Evolutionary conservation across 2,888 invertebrate species (phyloP).

Genomic region (Scaptomyza parva): DNA sequence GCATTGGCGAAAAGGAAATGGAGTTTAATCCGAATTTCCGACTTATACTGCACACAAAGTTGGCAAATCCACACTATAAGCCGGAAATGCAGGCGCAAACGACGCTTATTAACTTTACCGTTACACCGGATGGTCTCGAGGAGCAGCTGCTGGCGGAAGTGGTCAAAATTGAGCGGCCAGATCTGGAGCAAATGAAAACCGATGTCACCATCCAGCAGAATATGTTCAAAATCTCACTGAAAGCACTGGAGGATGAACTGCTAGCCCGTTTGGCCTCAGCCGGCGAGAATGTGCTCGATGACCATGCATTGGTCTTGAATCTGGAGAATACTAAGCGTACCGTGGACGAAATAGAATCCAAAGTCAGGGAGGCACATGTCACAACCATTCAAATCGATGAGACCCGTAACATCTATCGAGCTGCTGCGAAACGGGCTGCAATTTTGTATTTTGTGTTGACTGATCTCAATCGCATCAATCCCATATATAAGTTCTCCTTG

Average conservation of each 20-base stretch:
- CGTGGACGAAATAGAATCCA: constrained; percentile 94
- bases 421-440: constrained; percentile 94
- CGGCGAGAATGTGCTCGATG: constrained; percentile 95
- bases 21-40: constrained; percentile 94
- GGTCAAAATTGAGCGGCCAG: constrained; percentile 96
- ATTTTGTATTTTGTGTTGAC: constrained; percentile 97
- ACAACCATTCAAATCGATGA: constrained; percentile 96
- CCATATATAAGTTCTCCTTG: constrained; percentile 97
- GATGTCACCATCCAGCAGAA: constrained; percentile 96
- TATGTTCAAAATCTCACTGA: constrained; percentile 96
- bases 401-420: constrained; percentile 94
- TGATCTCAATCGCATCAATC: constrained; percentile 96
- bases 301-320: constrained; percentile 95
- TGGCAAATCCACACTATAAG: constrained; percentile 98
- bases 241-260: constrained; percentile 95
- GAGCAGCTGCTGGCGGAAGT: constrained; percentile 97
- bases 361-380: constrained; percentile 94
- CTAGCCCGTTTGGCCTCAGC: constrained; percentile 94
- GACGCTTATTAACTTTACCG: constrained; percentile 97
- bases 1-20: constrained; percentile 96
- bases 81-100: constrained; percentile 99
- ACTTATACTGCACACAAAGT: constrained; percentile 95
- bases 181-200: constrained; percentile 93
- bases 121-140: constrained; percentile 97
- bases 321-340: constrained; percentile 97